Base-by-base conservation (phyloP, 2,113 vertebrate genomes). In the Sterna hirundo region DNA sequence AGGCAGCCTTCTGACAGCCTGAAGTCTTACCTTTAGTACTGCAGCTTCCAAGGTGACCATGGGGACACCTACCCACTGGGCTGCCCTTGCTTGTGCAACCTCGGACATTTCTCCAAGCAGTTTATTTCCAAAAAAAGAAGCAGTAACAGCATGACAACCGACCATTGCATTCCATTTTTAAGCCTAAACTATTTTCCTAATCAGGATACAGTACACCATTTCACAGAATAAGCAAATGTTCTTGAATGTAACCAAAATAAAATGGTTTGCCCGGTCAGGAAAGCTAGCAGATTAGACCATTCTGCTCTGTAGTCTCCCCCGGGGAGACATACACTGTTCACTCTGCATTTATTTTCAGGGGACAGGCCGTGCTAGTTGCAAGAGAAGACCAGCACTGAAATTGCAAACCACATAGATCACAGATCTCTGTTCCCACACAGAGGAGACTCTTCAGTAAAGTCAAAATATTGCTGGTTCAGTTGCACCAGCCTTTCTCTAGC, bases 61-160 rank as follows among this genome's bases (percentile, higher is more conserved):
- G 8, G 11, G 9, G 23, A 15, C 38, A 71, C 9, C n/a, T 54
- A 77, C 23, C 20, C 15, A 16, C 4, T 71, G 14, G 23, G 15
- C 11, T 72, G 32, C 47, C 80, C 46, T 83, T 83, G 27, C 20
- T 75, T 74, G 18, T 83, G 42, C 42, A 77, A 32, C 38, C 5
- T 23, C 66, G 9, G 27, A 66, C 4, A 49, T 74, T 69, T 72
- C 36, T 83, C 34, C 26, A 34, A 20, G 23, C 11, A 85, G 52
- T 44, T 86, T 55, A 60, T 57, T 79, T 66, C 6, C 7, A 38
- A 47, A 74, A 49, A 47, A 29, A 8, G 1, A 87, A 60, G 21
- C 2, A 57, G 26, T 29, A 87, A 21, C 10, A 1, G 2, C 0
- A 0, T 44, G 66, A 42, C 12, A 72, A 29, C 30, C 46, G 49